These are phyloP conservation scores for Peromyscus nudipes DNA, from an alignment of 2,797 vertebrate genomes.

Conservation along the genomic window DNA sequence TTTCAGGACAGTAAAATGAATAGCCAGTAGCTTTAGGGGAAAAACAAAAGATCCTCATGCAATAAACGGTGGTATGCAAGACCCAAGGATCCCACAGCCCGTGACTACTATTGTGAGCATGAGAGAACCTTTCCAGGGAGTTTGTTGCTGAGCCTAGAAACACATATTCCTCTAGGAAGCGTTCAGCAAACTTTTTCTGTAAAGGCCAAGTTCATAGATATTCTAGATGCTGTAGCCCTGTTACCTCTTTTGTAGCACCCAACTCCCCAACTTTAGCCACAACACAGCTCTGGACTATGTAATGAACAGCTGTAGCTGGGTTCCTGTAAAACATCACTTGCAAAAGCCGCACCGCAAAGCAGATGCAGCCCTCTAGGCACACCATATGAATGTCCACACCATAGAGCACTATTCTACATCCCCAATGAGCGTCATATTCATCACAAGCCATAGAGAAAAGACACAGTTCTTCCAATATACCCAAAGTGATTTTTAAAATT, in stretches of 20 bases:
- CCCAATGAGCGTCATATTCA: background rate
- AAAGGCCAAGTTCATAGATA: background rate
- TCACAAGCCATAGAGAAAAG: background rate
- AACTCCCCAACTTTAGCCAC: background rate
- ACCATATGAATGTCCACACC: background rate
- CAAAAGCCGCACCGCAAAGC: background rate
- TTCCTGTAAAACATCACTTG: background rate
- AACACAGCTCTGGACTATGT: background rate
- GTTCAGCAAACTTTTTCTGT: background rate
- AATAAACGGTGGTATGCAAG: background rate
- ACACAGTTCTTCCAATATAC: background rate
- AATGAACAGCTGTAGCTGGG: background rate
- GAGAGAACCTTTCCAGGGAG: constrained; percentile 5
- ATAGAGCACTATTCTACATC: background rate
- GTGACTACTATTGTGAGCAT: background rate
- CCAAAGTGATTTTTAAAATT: background rate
- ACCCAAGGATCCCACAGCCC: background rate
- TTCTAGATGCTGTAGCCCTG: background rate
- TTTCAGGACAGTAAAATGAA: background rate
- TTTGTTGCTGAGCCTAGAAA: background rate
- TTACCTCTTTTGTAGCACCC: background rate
- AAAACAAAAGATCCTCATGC: background rate
- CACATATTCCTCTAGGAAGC: background rate
- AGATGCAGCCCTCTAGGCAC: background rate
- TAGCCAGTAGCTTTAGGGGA: background rate